Base-by-base conservation (phyloP, 2,113 vertebrate species). In the Sturnus vulgaris region DNA sequence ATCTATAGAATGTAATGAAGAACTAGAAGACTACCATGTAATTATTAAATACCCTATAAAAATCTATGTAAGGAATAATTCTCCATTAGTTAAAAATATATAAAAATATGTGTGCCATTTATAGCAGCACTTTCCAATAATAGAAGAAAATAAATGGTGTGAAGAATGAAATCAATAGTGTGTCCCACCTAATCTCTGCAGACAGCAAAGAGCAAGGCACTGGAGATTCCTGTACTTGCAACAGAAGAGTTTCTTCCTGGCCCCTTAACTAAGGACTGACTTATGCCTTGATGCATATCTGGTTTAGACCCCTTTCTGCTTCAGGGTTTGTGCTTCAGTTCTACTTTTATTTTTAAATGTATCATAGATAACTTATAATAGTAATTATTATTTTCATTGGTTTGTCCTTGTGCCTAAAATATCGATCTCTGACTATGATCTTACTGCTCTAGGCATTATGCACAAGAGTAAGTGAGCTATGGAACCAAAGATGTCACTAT, bases 31-130 rank as follows among this genome's bases (percentile, higher is more conserved):
- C 31, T 89, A n/a, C 9, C 27, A 39, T 71, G 20, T 55, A 84
- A 68, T 88, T 93, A 73, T 93, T 92, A 92, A 96, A 72, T 55
- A 92, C 15, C 31, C 69, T 68, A 12, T 40, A 69, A 76, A 91
- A 90, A 73, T 65, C 75, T 56, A 12, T 55, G n/a, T 44, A 40
- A 90, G 56, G 68, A 83, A 86, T 93, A 90, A 73, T 56, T 88
- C 47, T 68, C 64, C 64, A 52, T 86, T 93, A 88, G 72, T 66
- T 96, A 89, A 85, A 92, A 84, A 47, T 42, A 52, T 9, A 59
- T 73, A 47, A 56, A 90, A 85, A 92, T 5, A 73, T 63, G 52
- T 35, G 22, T 68, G 57, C 69, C 56, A 44, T 78, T 93, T 88
- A 89, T 39, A 79, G 86, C 53, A 86, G 60, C 44, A 40, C 49